phyloP scores from a whole-genome alignment of 2,888 invertebrate genomes.

The Macrophya alboannulata region DNA sequence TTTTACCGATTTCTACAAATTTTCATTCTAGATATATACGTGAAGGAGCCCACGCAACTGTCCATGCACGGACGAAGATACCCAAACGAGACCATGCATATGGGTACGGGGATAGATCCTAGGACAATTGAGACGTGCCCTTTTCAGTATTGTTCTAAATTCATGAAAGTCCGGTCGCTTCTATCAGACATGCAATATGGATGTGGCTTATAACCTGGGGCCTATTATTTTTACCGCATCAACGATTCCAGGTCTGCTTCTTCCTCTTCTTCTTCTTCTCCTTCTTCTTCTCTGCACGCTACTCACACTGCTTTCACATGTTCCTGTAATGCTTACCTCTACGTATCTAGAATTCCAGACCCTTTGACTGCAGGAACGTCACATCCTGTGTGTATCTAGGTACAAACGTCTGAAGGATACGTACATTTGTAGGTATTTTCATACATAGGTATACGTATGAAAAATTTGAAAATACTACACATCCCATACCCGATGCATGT shows the following conservation, averaged over 20 bases:
- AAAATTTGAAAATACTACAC: neutral
- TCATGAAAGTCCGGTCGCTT: conserved; percentile 28
- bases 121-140: conserved; percentile 1
- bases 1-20: neutral
- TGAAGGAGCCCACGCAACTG: neutral
- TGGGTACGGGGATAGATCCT: neutral
- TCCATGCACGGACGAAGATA: neutral
- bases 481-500: neutral
- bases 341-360: neutral
- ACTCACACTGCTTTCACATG: conserved; percentile 1
- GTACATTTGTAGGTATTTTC: neutral
- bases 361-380: conserved; percentile 29
- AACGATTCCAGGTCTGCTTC: neutral
- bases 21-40: neutral
- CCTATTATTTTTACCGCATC: conserved; percentile 39
- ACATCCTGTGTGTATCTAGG: conserved; percentile 27
- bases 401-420: neutral
- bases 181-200: conserved; percentile 29
- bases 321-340: neutral
- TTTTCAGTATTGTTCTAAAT: conserved; percentile 25
- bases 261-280: neutral
- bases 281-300: neutral
- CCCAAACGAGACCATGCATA: neutral
- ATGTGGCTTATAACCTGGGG: conserved; percentile 32
- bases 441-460: no score